Conservation (phyloP, 2,888 invertebrate species). For the Hypsopygia costalis region DNA sequence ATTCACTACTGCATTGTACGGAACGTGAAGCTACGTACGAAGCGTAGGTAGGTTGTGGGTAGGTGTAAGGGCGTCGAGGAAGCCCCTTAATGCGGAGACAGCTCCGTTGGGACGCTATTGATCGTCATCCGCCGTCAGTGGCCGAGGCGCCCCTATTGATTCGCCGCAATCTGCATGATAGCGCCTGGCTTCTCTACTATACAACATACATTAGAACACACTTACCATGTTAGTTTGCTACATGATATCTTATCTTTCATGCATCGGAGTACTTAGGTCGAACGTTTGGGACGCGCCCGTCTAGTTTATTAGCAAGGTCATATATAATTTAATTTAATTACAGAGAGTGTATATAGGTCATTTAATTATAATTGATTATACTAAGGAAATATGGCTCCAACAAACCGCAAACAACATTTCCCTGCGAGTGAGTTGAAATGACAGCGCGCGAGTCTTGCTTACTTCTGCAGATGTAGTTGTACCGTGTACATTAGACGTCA, state of each 20-base stretch:
- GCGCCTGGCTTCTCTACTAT: slow-evolving; percentile 67
- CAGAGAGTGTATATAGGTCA: too few relatives aligned
- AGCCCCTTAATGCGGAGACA: slow-evolving; percentile 79
- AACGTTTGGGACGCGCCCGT: not conserved
- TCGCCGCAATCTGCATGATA: slow-evolving; percentile 80
- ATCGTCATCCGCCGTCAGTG: slow-evolving; percentile 79
- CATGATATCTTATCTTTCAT: slow-evolving; percentile 31
- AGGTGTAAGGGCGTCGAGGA: slow-evolving; percentile 77
- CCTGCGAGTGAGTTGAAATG: too few relatives aligned
- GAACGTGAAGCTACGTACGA: slow-evolving; percentile 33
- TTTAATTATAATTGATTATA: too few relatives aligned
- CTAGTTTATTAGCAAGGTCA: not conserved
- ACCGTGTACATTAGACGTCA: too few relatives aligned
- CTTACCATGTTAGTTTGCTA: slow-evolving; percentile 32
- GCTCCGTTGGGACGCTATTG: slow-evolving; percentile 77
- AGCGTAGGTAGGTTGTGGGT: slow-evolving; percentile 63
- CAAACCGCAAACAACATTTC: too few relatives aligned
- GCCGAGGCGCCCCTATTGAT: slow-evolving; percentile 77
- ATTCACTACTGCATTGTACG: slow-evolving; percentile 21
- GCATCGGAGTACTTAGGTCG: slow-evolving; percentile 8
- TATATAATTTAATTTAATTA: too few relatives aligned
- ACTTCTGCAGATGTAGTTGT: too few relatives aligned
- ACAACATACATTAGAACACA: slow-evolving; percentile 50
- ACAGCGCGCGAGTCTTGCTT: too few relatives aligned
- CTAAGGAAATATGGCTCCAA: too few relatives aligned